phyloP scores from a whole-genome alignment of 2,113 vertebrate species.

The Columba livia region DNA sequence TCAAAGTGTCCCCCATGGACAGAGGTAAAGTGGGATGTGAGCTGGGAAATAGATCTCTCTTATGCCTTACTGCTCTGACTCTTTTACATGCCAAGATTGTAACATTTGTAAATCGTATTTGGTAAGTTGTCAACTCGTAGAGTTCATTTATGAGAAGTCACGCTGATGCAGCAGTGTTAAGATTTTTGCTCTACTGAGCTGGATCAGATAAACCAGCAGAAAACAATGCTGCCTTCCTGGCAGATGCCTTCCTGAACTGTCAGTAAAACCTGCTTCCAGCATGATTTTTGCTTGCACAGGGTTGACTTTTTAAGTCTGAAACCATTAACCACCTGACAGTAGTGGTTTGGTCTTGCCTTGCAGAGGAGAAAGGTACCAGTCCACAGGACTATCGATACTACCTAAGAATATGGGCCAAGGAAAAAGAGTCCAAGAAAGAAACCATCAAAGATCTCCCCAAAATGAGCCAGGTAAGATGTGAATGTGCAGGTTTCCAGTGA shows the following conservation, averaged over 20 bases:
- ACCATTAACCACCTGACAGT: not conserved
- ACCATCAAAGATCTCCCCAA: constrained; percentile 94
- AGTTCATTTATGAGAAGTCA: not conserved
- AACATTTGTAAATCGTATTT: not conserved
- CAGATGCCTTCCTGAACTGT: not conserved
- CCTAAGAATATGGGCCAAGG: constrained; percentile 92
- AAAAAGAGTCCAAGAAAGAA: constrained; percentile 89
- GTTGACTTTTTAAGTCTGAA: not conserved
- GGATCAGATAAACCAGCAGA: not conserved
- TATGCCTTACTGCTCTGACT: not conserved
- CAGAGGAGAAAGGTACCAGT: constrained; percentile 84
- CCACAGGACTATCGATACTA: constrained; percentile 93
- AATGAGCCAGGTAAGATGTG: constrained; percentile 92
- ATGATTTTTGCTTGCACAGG: not conserved
- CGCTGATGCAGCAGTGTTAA: not conserved
- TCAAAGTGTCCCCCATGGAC: not conserved
- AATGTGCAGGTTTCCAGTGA: not conserved
- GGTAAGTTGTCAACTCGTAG: not conserved
- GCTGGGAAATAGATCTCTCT: not conserved
- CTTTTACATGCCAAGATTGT: not conserved
- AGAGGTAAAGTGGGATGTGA: not conserved
- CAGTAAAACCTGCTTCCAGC: not conserved
- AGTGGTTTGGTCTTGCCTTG: not conserved
- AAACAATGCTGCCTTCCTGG: not conserved
- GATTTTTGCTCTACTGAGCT: not conserved